These are phyloP conservation scores for Eupithecia insigniata DNA, from an alignment of 2,888 invertebrate species.

Conservation along the genomic window DNA sequence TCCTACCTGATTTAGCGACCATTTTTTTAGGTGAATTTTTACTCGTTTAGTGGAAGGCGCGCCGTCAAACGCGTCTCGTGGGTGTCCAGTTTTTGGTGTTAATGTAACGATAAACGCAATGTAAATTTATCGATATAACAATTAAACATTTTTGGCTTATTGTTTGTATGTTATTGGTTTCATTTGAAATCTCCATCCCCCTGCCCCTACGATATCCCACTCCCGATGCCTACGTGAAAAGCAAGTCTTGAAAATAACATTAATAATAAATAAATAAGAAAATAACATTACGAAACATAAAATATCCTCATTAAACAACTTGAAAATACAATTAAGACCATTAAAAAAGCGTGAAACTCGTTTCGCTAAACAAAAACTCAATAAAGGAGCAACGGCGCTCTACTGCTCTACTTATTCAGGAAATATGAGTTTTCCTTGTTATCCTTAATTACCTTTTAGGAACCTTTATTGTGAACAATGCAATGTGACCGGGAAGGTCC, in stretches of 20 bases:
- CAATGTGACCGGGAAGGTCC: conserved; percentile 50
- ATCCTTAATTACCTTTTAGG: conserved; percentile 29
- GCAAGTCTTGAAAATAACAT: neutral
- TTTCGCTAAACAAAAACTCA: conserved; percentile 31
- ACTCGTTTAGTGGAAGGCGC: conserved; percentile 79
- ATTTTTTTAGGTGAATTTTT: conserved; percentile 81
- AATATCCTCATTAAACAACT: neutral
- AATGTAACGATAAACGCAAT: conserved; percentile 71
- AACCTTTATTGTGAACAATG: conserved; percentile 37
- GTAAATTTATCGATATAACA: conserved; percentile 82
- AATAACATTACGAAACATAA: neutral
- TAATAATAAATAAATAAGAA: too few relatives aligned
- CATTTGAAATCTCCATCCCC: conserved; percentile 54
- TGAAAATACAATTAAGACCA: conserved; percentile 1
- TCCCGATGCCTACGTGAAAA: neutral
- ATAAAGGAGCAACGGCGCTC: conserved; percentile 21
- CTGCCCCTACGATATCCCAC: neutral
- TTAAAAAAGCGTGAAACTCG: conserved; percentile 17
- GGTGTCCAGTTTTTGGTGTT: conserved; percentile 79
- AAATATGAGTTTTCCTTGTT: conserved; percentile 39
- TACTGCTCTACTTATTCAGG: conserved; percentile 19
- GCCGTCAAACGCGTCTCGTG: conserved; percentile 72
- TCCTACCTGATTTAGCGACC: conserved; percentile 74
- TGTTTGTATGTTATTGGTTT: conserved; percentile 79
- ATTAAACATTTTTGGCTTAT: conserved; percentile 85